Evolutionary conservation across 1,140 invertebrate species (phyloP).

Genomic region (Coptotermes formosanus): DNA sequence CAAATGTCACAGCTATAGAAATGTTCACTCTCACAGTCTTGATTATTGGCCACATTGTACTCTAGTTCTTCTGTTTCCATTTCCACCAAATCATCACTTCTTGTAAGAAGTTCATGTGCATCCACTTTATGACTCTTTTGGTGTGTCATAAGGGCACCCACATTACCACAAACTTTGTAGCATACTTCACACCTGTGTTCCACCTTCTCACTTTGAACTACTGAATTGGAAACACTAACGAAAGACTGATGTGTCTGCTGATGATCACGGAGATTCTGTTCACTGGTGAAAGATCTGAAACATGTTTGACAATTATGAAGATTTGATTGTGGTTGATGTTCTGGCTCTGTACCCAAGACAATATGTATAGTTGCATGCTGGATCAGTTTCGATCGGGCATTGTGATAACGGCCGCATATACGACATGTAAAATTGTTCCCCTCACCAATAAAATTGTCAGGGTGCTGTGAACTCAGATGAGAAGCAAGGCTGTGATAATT

Average conservation of each 20-base stretch:
- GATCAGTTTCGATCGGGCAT: slow-evolving; percentile 57
- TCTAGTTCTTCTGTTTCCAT: not conserved
- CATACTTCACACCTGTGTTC: not conserved
- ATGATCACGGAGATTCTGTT: not conserved
- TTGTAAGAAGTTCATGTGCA: not conserved
- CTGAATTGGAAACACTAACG: no score
- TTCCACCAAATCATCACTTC: not conserved
- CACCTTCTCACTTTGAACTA: no score
- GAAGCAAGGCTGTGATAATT: slow-evolving; percentile 53
- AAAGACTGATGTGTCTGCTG: not conserved
- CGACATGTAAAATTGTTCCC: slow-evolving; percentile 61
- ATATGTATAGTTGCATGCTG: slow-evolving; percentile 58
- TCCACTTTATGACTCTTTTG: no score
- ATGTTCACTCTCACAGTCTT: not conserved
- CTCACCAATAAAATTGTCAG: slow-evolving; percentile 52
- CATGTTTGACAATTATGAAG: not conserved
- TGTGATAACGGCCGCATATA: slow-evolving; percentile 59
- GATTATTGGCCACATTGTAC: not conserved
- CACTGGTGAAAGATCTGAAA: not conserved
- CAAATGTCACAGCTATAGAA: not conserved
- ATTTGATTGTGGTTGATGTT: slow-evolving; percentile 24
- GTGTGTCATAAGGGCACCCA: not conserved
- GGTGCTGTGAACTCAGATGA: slow-evolving; percentile 55
- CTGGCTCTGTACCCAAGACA: slow-evolving; percentile 15
- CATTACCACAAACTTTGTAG: not conserved